Evolutionary conservation across 2,888 invertebrate species (phyloP).

Genomic region (Parelbella ahira): DNA sequence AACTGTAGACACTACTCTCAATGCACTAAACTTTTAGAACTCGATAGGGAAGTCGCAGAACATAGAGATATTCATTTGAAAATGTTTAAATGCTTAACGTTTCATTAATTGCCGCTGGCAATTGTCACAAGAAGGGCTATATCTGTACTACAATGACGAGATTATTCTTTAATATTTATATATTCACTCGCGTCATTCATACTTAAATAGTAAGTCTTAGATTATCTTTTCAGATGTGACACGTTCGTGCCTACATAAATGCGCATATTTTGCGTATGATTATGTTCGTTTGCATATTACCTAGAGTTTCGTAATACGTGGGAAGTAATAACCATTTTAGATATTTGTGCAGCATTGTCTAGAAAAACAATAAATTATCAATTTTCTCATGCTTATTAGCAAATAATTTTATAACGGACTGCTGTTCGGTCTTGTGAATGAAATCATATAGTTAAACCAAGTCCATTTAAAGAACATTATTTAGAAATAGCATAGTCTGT

Average conservation of each 20-base stretch:
- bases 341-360: too few species aligned
- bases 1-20: constrained; percentile 28
- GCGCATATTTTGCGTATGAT: constrained; percentile 5
- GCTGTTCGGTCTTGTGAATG: too few species aligned
- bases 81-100: background rate
- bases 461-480: too few species aligned
- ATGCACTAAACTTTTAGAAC: too few species aligned
- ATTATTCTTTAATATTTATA: constrained; percentile 16
- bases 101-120: background rate
- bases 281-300: constrained; percentile 1
- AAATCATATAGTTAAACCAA: too few species aligned
- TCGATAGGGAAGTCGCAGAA: too few species aligned
- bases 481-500: too few species aligned
- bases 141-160: constrained; percentile 11
- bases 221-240: constrained; percentile 14
- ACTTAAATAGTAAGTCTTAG: constrained; percentile 9
- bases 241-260: constrained; percentile 8
- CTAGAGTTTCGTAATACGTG: background rate
- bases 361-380: too few species aligned
- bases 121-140: background rate
- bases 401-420: too few species aligned
- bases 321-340: too few species aligned
- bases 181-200: constrained; percentile 14
- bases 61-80: too few species aligned
- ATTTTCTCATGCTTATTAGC: too few species aligned